Conservation (phyloP, 1,140 invertebrate species). For the Camponotus pennsylvanicus region DNA sequence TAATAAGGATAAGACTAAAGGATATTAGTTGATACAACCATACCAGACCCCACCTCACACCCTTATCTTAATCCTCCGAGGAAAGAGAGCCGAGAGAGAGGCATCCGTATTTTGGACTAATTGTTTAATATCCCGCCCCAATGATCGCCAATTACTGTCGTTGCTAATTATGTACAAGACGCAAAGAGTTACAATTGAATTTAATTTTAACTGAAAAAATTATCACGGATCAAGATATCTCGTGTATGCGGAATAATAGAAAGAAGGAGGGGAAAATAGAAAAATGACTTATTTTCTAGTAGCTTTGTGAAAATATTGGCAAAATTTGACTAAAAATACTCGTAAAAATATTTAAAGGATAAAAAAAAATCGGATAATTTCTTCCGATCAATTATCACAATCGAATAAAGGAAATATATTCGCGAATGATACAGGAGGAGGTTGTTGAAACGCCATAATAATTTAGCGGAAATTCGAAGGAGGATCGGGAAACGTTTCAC, state of each 20-base stretch:
- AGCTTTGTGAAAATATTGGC: neutral
- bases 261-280: neutral
- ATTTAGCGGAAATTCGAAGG: constrained; percentile 61
- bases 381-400: neutral
- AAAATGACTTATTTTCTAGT: neutral
- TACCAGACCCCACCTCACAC: constrained; percentile 50
- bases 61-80: constrained; percentile 47
- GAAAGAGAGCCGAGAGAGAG: constrained; percentile 47
- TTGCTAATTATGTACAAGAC: constrained; percentile 36
- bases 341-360: neutral
- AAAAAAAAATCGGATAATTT: neutral
- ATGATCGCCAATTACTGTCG: constrained; percentile 51
- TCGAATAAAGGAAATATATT: constrained; percentile 39
- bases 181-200: constrained; percentile 4
- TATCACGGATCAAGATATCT: neutral
- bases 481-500: constrained; percentile 40
- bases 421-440: neutral
- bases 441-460: constrained; percentile 26
- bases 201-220: neutral
- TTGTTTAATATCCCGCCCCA: constrained; percentile 78
- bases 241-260: neutral
- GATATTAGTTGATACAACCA: constrained; percentile 81
- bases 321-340: neutral
- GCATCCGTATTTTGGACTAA: constrained; percentile 72
- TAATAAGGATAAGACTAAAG: constrained; percentile 82